A percentile compares a stretch with the other conserved stretches of the same genome.
Conservation (phyloP, 1,140 invertebrate species). For the Drosophila busckii region DNA sequence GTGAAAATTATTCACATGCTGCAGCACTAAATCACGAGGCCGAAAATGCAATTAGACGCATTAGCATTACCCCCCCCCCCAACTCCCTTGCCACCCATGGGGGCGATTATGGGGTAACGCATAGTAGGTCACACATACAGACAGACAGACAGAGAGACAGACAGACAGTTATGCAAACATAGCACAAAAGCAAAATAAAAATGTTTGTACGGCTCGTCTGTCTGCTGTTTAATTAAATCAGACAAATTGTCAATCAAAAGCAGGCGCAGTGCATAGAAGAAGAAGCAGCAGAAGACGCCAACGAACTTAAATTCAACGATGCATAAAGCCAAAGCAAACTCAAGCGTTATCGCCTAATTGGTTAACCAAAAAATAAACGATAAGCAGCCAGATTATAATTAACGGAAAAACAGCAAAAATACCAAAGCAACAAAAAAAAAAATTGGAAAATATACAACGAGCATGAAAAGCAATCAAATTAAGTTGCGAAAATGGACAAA, state of each 20-base stretch:
- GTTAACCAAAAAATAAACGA: slow-evolving; percentile 46
- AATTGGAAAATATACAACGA: slow-evolving; percentile 8
- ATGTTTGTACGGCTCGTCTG: too few relatives aligned
- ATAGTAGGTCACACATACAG: neutral
- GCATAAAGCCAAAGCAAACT: slow-evolving; percentile 32
- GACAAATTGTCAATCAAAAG: slow-evolving; percentile 50
- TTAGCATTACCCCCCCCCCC: slow-evolving; percentile 35
- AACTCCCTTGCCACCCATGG: neutral
- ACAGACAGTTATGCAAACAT: slow-evolving; percentile 47
- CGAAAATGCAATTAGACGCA: slow-evolving; percentile 70
- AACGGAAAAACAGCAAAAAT: neutral
- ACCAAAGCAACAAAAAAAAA: neutral
- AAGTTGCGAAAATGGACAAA: slow-evolving; percentile 23
- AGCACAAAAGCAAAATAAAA: slow-evolving; percentile 27
- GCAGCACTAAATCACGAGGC: slow-evolving; percentile 34
- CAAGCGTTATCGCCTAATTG: slow-evolving; percentile 68
- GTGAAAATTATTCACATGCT: slow-evolving; percentile 35
- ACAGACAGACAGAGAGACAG: neutral
- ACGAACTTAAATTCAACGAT: too few relatives aligned
- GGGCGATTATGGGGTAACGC: neutral
- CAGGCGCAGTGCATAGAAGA: slow-evolving; percentile 5
- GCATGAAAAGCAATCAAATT: slow-evolving; percentile 53
- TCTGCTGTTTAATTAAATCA: slow-evolving; percentile 74
- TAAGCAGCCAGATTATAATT: slow-evolving; percentile 4
- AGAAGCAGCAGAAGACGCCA: neutral